These are phyloP conservation scores for Amphiura filiformis DNA, from an alignment of 35 echinoderm and acorn worm species.

Conservation along the genomic window DNA sequence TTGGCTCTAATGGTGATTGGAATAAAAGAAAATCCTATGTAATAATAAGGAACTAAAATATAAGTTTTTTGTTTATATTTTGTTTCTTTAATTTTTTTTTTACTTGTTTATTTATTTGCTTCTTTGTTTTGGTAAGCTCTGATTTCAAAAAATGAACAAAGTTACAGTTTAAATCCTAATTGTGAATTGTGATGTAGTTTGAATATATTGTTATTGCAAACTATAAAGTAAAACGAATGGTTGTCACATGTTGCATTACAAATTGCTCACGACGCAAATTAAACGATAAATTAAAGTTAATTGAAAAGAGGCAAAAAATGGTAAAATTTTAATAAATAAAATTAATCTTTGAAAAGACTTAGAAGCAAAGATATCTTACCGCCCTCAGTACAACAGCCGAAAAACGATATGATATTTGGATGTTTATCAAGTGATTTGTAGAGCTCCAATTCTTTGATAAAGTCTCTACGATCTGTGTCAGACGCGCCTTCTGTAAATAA, in stretches of 20 bases:
- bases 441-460: neutral
- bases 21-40: neutral
- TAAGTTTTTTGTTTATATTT: neutral
- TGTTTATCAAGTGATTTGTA: neutral
- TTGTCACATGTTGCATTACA: neutral
- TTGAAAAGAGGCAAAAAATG: neutral
- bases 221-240: too few relatives aligned
- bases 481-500: neutral
- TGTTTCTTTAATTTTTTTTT: neutral
- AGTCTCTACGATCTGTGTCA: neutral
- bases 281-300: neutral
- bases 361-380: neutral
- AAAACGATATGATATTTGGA: neutral
- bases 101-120: neutral
- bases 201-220: neutral
- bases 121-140: neutral
- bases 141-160: neutral
- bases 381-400: neutral
- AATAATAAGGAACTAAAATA: neutral
- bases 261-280: neutral
- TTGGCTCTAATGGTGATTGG: slow-evolving; percentile 21
- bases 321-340: neutral
- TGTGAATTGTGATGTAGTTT: too few relatives aligned
- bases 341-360: neutral
- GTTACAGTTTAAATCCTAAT: too few relatives aligned